Evolutionary conservation across 2,113 vertebrate species (phyloP).

Genomic region (Genyomyrus donnyi): DNA sequence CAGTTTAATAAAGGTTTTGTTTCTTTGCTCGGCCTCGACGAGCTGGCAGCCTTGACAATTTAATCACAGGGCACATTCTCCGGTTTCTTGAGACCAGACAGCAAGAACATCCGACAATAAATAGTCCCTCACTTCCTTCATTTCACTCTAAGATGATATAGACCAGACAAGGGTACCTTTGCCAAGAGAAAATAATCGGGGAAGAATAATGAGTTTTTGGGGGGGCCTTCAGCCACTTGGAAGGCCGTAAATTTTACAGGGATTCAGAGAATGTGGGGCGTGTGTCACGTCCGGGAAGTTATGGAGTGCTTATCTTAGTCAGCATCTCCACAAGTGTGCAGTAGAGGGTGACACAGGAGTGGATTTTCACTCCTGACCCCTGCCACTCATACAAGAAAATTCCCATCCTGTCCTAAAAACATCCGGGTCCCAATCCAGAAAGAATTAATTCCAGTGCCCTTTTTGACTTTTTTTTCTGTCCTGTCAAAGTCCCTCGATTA

Average conservation of each 20-base stretch:
- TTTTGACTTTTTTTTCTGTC: background rate
- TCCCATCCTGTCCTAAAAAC: no score
- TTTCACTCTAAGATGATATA: slow-evolving; percentile 16
- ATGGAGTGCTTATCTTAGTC: background rate
- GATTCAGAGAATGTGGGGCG: background rate
- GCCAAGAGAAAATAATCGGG: slow-evolving; percentile 27
- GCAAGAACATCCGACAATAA: slow-evolving; percentile 16
- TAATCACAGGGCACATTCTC: slow-evolving; percentile 19
- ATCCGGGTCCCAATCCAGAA: no score
- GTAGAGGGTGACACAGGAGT: no score
- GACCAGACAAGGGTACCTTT: slow-evolving; percentile 22
- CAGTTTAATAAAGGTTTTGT: slow-evolving; percentile 7
- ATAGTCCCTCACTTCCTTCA: slow-evolving; percentile 20
- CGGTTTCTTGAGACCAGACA: slow-evolving; percentile 4
- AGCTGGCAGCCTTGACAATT: slow-evolving; percentile 24
- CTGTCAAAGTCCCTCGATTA: background rate
- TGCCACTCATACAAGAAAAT: no score
- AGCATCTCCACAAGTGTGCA: background rate
- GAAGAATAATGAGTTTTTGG: slow-evolving; percentile 14
- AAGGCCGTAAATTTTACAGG: background rate
- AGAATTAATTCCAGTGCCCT: background rate
- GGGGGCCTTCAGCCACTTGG: slow-evolving; percentile 11
- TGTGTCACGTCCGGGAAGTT: background rate
- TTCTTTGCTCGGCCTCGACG: background rate
- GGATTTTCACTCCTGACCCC: no score